Conservation (phyloP, 1,140 invertebrate genomes). For the Nasonia vitripennis region DNA sequence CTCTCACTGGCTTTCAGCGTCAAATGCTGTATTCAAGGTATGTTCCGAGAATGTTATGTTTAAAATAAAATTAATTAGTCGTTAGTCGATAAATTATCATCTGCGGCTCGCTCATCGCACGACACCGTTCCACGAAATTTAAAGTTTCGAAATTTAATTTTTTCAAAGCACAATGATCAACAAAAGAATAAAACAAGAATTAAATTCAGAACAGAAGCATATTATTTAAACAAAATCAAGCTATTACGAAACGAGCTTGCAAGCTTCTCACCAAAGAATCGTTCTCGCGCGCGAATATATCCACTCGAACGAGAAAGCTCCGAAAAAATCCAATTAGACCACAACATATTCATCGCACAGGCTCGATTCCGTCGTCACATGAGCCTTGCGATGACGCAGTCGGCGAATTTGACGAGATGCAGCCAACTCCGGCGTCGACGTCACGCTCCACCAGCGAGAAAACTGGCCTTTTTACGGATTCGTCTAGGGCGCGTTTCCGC, state of each 20-base stretch:
- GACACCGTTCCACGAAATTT: too few relatives aligned
- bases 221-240: too few relatives aligned
- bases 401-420: not conserved
- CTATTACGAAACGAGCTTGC: not conserved
- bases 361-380: not conserved
- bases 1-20: too few relatives aligned
- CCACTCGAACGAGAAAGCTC: not conserved
- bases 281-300: not conserved
- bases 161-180: too few relatives aligned
- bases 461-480: slow-evolving; percentile 27
- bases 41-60: too few relatives aligned
- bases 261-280: not conserved
- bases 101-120: too few relatives aligned
- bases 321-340: not conserved
- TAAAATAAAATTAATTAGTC: not conserved
- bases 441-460: not conserved
- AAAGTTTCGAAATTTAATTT: too few relatives aligned
- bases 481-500: not conserved
- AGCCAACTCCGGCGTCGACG: not conserved
- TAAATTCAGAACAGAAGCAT: too few relatives aligned
- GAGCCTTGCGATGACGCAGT: not conserved
- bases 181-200: too few relatives aligned
- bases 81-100: not conserved
- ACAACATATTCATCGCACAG: not conserved
- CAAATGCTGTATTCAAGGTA: not conserved